Evolutionary conservation across 2,113 vertebrate genomes (phyloP), one percentile per base, ranked within the genome.

Genomic region (Menidia beryllina): DNA sequence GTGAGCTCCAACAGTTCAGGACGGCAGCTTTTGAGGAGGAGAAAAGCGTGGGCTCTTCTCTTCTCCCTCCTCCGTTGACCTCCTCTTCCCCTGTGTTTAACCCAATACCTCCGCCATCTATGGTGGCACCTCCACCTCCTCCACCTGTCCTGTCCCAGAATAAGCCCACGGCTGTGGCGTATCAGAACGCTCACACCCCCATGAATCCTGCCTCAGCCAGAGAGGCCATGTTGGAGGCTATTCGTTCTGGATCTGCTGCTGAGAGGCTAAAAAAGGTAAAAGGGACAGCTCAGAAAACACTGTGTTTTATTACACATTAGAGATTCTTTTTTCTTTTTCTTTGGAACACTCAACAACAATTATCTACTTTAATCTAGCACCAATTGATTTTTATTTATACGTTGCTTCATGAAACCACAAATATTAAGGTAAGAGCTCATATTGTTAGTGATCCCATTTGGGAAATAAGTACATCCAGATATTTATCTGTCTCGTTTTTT

Each of bases 231-330:
- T 53, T 99, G 93, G 96, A 98, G 17, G 96, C 96, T 24, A 99
- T 99, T 75, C 96, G 96, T 61, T 96, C 96, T 0, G 96, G 97
- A 63, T 87, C 93, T 2, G 97, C 95, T n/a, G 96, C 95, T 1
- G 94, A 95, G 7, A 93, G 90, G 34, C 84, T 99, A 48, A 95
- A 91, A 90, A 99, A 96, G 96, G 97, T 98, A 92, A 30, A 26
- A 30, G n/a, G n/a, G 5, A 64, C 49, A 7, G 39, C 24, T 3
- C 23, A 52, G 26, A 62, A 30, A 30, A 34, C 30, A 10, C 1
- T 6, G 30, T 6, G 10, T 41, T 0, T 10, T 7, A 30, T 27
- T 48, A 58, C 30, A 19, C 39, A 34, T 34, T 34, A 34, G 30
- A 34, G 20, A 8, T 6, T 6, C 10, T 34, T 6, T 34, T 34